Base-by-base conservation (phyloP, 2,888 invertebrate species). In the Galerucella calmariensis region DNA sequence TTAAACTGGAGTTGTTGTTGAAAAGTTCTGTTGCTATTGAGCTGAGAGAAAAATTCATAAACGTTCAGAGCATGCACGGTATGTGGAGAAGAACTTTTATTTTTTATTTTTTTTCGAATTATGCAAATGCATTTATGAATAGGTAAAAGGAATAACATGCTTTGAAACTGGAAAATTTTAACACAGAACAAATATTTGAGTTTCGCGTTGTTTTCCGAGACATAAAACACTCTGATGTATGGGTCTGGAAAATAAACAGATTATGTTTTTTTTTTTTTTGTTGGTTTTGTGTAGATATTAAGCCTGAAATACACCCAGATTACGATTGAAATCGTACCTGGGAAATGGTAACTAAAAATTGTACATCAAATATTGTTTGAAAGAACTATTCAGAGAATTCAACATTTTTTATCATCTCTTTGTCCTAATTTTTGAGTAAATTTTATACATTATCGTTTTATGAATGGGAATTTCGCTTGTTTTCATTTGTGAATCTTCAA, bases 171-270 rank as follows among this genome's bases (percentile, higher is more conserved):
- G 35, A 61, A 61, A 61, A 35, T 35, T 61, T 61, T 35, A 35
- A 61, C 61, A 12, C 12, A 27, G 9, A 35, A 27, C 61, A 61
- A 61, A 61, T 61, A 61, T 61, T 35, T 61, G 61, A 35, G 61
- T 35, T 61, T 61, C 10, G 6, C 61, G n/a, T 61, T 61, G 61
- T 61, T 61, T 61, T 27, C 35, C 16, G 56, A 56, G 56, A 56
- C 56, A 56, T 56, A 56, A 56, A 56, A 56, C 56, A 56, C 56
- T 11, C 56, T 56, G 56, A 56, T 56, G 9, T 56, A 56, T 56
- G 20, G 10, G 16, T 56, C 20, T 56, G 56, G 20, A 56, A 56
- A 10, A 20, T 20, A n/a, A 56, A 56, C 56, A 56, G 56, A 56
- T 56, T 56, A 56, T 56, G 9, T n/a, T 5, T 10, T 20, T 35